These are phyloP conservation scores for Salvelinus alpinus DNA, from an alignment of 2,113 vertebrate species.

Conservation along the genomic window DNA sequence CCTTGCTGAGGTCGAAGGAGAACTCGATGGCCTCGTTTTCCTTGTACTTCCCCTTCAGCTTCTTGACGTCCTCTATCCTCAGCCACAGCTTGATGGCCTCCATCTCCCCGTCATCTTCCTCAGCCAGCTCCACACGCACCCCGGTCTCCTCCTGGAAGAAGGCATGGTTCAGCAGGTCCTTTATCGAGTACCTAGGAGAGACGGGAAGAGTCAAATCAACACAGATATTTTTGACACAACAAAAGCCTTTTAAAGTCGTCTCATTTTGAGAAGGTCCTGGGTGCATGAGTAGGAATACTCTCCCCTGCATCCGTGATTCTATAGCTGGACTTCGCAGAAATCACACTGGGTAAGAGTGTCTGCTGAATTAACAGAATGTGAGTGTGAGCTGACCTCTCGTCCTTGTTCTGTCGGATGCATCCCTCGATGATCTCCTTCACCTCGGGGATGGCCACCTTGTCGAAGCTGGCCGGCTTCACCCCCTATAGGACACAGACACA, in stretches of 20 bases:
- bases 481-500: slow-evolving; percentile 78
- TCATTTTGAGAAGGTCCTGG: too few species aligned
- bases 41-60: slow-evolving; percentile 98
- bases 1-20: slow-evolving; percentile 95
- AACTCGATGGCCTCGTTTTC: slow-evolving; percentile 98
- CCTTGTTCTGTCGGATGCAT: slow-evolving; percentile 97
- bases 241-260: too few species aligned
- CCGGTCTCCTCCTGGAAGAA: slow-evolving; percentile 99
- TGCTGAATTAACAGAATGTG: not conserved
- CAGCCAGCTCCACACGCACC: slow-evolving; percentile 94
- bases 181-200: slow-evolving; percentile 88
- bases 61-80: slow-evolving; percentile 96
- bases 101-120: slow-evolving; percentile 97
- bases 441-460: slow-evolving; percentile 98
- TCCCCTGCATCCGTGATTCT: not conserved
- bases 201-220: not conserved
- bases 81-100: slow-evolving; percentile 96
- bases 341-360: too few species aligned
- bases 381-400: slow-evolving; percentile 82
- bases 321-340: not conserved
- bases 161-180: slow-evolving; percentile 97
- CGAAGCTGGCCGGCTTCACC: slow-evolving; percentile 96
- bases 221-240: too few species aligned
- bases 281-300: not conserved
- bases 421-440: slow-evolving; percentile 99